These are phyloP conservation scores for Pogonomyrmex californicus DNA, from an alignment of 1,140 invertebrate species.

Conservation along the genomic window DNA sequence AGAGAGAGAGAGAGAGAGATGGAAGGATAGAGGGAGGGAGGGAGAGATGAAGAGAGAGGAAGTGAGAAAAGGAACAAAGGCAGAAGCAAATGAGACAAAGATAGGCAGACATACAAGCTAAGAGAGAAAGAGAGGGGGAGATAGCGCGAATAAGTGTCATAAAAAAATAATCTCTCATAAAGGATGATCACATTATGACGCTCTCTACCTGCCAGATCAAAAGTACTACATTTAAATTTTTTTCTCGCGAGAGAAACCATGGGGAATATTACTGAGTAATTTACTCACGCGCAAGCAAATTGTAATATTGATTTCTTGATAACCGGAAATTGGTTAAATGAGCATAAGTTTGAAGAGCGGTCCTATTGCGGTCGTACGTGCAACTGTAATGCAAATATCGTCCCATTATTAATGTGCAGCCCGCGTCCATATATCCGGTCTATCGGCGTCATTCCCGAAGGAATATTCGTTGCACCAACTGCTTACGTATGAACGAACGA, in stretches of 20 bases:
- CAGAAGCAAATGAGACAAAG: too few relatives aligned
- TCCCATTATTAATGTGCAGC: constrained; percentile 49
- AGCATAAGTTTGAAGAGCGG: constrained; percentile 54
- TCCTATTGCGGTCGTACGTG: constrained; percentile 36
- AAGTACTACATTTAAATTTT: constrained; percentile 1
- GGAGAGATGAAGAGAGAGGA: too few relatives aligned
- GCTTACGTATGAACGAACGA: constrained; percentile 24
- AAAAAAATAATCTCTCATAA: neutral
- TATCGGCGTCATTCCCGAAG: constrained; percentile 56
- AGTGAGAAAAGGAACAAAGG: too few relatives aligned
- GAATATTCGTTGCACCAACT: constrained; percentile 47
- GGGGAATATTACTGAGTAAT: constrained; percentile 19
- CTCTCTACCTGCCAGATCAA: neutral
- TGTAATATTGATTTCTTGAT: constrained; percentile 54
- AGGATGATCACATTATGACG: neutral
- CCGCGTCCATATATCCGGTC: constrained; percentile 33
- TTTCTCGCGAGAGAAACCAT: neutral
- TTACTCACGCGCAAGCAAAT: constrained; percentile 42
- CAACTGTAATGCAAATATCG: constrained; percentile 65
- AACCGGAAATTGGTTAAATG: constrained; percentile 63
- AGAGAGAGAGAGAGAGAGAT: neutral
- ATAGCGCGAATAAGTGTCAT: neutral
- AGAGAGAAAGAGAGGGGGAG: neutral
- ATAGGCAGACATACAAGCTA: too few relatives aligned
- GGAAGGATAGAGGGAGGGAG: too few relatives aligned